Conservation (phyloP, 53 echinoderm and acorn worm species). For the Patiria pectinifera region DNA sequence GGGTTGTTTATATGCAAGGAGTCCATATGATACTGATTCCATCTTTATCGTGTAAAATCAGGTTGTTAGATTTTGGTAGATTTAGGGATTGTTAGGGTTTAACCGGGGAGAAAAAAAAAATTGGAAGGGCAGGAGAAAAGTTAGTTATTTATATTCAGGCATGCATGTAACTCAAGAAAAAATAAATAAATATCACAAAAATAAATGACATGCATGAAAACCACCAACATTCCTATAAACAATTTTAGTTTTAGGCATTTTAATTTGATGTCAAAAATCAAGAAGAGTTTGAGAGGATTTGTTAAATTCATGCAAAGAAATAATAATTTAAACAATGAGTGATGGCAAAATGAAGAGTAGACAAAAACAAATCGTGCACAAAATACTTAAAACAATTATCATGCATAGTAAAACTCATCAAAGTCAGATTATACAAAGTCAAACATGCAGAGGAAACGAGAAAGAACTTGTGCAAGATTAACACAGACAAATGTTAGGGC, state of each 20-base stretch:
- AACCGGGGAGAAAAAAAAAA: background rate
- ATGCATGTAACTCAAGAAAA: background rate
- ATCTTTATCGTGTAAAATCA: background rate
- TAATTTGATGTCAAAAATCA: background rate
- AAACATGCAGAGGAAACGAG: background rate
- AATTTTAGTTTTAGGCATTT: background rate
- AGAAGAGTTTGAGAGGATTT: background rate
- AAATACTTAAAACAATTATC: background rate
- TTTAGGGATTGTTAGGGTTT: background rate
- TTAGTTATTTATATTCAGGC: background rate
- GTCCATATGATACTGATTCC: background rate
- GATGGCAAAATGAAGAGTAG: conserved; percentile 3
- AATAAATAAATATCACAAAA: background rate
- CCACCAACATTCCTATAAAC: no score
- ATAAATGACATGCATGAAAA: no score
- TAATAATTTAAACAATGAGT: background rate
- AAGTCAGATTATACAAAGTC: background rate
- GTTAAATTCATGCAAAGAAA: background rate
- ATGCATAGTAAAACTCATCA: background rate
- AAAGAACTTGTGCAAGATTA: background rate
- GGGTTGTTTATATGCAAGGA: no score
- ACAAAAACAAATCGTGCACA: background rate
- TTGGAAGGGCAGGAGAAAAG: background rate
- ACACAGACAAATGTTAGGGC: background rate
- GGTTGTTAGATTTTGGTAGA: background rate